Evolutionary conservation across 2,888 invertebrate species (phyloP).

Genomic region (Nephrotoma appendiculata): DNA sequence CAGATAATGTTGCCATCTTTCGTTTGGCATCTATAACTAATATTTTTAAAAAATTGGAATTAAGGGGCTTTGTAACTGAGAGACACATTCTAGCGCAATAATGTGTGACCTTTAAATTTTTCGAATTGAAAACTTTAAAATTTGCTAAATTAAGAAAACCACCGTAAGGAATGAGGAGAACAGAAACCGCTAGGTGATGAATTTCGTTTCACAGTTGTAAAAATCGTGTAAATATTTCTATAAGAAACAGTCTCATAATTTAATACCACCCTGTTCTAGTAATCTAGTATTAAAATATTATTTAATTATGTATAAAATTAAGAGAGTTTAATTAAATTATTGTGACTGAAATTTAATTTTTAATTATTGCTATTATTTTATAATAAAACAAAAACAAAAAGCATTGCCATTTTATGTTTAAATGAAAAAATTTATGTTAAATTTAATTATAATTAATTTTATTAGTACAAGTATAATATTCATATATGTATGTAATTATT

Average conservation of each 20-base stretch:
- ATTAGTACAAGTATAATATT: background rate
- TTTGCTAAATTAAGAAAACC: too few species aligned
- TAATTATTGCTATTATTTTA: background rate
- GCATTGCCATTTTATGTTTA: background rate
- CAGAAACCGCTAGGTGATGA: too few species aligned
- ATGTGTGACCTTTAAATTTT: too few species aligned
- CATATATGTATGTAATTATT: background rate
- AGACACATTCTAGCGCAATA: too few species aligned
- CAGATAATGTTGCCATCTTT: too few species aligned
- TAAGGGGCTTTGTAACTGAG: too few species aligned
- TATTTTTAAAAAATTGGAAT: too few species aligned
- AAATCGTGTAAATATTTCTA: too few species aligned
- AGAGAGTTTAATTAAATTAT: background rate
- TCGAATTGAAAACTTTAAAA: too few species aligned
- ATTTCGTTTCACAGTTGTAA: too few species aligned
- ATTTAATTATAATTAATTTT: background rate
- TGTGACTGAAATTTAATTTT: background rate
- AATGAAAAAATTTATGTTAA: background rate
- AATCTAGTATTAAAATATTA: background rate
- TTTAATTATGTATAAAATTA: background rate
- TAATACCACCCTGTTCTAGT: background rate
- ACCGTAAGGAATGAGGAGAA: too few species aligned
- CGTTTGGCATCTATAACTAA: too few species aligned
- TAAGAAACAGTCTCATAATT: background rate
- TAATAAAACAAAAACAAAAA: background rate